Percentiles rank a stretch among this genome's conserved stretches.
phyloP scores from a whole-genome alignment of 2,113 vertebrate genomes.

The Nerophis ophidion region DNA sequence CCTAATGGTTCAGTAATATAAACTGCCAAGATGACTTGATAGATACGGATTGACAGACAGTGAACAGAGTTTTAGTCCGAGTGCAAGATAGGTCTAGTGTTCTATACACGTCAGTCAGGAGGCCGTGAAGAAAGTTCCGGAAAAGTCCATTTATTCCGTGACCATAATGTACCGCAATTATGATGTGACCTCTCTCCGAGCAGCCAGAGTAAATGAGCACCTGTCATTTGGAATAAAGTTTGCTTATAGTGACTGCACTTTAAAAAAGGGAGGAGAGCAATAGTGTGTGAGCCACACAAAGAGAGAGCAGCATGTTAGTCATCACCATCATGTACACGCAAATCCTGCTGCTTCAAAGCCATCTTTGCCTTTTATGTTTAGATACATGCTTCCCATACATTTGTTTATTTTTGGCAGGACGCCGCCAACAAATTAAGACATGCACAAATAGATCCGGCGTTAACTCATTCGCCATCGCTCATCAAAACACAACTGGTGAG shows the following conservation, averaged over 20 bases:
- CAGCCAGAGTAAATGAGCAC: constrained; percentile 51
- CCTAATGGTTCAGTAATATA: not conserved
- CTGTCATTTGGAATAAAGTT: constrained; percentile 45
- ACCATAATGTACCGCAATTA: constrained; percentile 52
- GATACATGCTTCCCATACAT: no score
- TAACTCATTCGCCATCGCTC: no score
- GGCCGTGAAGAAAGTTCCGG: constrained; percentile 35
- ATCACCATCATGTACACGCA: not conserved
- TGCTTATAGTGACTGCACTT: constrained; percentile 31
- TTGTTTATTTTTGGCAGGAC: no score
- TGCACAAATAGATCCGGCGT: no score
- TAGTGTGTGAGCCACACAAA: constrained; percentile 4
- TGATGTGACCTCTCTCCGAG: constrained; percentile 46
- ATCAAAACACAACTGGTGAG: no score
- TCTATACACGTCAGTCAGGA: constrained; percentile 16
- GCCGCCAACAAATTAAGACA: no score
- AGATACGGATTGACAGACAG: constrained; percentile 5
- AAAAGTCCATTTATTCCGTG: constrained; percentile 43
- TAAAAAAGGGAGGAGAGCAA: constrained; percentile 16
- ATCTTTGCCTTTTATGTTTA: no score
- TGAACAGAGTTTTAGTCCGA: constrained; percentile 32
- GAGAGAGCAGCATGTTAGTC: constrained; percentile 5
- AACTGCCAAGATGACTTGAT: not conserved
- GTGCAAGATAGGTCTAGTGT: constrained; percentile 22
- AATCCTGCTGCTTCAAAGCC: not conserved